Evolutionary conservation across 2,888 invertebrate genomes (phyloP).

Genomic region (Himalopsyche japonica): DNA sequence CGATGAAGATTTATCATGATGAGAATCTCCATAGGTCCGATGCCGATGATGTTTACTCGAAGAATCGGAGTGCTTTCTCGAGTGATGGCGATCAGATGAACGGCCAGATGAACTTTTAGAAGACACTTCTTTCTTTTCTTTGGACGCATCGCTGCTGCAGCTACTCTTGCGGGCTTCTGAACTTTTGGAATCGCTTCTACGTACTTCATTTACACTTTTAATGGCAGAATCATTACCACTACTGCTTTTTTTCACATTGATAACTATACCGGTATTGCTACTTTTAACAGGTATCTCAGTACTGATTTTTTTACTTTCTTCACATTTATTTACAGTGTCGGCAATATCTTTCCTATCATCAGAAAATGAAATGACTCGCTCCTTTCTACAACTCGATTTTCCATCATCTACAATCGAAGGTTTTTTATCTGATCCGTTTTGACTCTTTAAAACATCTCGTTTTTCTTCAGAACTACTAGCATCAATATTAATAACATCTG

Average conservation of each 20-base stretch:
- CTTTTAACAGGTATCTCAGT: not conserved
- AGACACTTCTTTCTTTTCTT: slow-evolving; percentile 7
- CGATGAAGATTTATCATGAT: slow-evolving; percentile 9
- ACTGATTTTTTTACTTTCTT: not conserved
- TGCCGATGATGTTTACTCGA: slow-evolving; percentile 13
- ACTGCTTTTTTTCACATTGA: not conserved
- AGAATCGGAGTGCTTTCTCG: slow-evolving; percentile 27
- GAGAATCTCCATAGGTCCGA: slow-evolving; percentile 3
- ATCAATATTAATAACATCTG: not conserved
- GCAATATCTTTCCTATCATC: not conserved
- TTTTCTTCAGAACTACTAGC: slow-evolving; percentile 5
- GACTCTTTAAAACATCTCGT: slow-evolving; percentile 20
- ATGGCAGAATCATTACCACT: not conserved
- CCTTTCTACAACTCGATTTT: not conserved
- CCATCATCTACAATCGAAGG: not conserved
- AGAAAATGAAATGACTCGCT: not conserved
- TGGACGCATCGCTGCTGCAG: not conserved
- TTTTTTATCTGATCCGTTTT: slow-evolving; percentile 21
- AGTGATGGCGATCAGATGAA: slow-evolving; percentile 26
- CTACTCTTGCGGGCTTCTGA: not conserved
- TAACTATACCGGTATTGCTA: not conserved
- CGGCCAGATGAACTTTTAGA: slow-evolving; percentile 29
- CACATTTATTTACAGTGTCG: not conserved
- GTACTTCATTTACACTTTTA: not conserved
- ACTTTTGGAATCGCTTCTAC: not conserved